phyloP scores from a whole-genome alignment of 2,888 invertebrate genomes.

The Osmoderma eremita region DNA sequence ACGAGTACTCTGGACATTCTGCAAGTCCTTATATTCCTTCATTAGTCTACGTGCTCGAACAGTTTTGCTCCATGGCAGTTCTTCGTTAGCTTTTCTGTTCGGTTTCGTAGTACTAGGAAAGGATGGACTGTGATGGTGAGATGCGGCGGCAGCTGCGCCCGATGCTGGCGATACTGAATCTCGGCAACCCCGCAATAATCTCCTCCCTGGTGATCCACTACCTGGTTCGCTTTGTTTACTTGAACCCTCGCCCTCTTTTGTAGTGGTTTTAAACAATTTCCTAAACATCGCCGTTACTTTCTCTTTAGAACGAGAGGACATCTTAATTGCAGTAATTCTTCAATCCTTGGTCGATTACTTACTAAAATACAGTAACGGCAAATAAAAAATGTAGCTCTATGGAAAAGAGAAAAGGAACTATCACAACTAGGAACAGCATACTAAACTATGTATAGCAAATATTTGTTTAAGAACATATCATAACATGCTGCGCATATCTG shows the following conservation, averaged over 20 bases:
- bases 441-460: no score
- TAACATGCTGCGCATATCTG: no score
- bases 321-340: constrained; percentile 56
- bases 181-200: constrained; percentile 59
- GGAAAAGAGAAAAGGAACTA: not conserved
- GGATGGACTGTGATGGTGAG: constrained; percentile 60
- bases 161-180: constrained; percentile 63
- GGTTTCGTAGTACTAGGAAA: constrained; percentile 56
- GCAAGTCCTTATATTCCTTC: constrained; percentile 83
- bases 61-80: constrained; percentile 68
- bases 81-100: constrained; percentile 55
- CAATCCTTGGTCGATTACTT: not conserved
- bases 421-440: no score
- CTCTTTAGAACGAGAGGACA: constrained; percentile 83
- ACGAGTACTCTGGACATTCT: constrained; percentile 75
- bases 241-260: constrained; percentile 72
- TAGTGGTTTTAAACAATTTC: constrained; percentile 79
- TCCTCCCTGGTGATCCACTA: constrained; percentile 59
- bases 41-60: constrained; percentile 82
- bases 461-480: no score
- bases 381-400: no score
- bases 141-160: constrained; percentile 46
- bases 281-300: constrained; percentile 84
- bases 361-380: constrained; percentile 7
- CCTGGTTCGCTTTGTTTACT: constrained; percentile 64